Base-by-base conservation (phyloP, 2,888 invertebrate genomes). In the Drosophila koepferae region DNA sequence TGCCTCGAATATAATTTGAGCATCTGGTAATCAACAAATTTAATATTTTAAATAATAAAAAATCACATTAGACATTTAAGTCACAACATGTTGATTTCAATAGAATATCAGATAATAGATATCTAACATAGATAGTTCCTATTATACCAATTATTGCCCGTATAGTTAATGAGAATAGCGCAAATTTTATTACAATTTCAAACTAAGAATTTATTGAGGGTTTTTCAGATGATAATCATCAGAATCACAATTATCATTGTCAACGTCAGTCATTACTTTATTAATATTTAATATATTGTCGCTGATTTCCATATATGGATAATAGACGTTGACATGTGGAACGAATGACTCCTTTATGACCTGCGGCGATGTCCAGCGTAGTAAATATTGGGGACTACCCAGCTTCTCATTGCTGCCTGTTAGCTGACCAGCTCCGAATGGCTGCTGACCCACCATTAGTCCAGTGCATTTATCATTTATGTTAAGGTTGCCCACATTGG, bases 351-450 rank as follows among this genome's bases (percentile, higher is more conserved):
- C 97, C 93, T 99, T 99, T 81, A 99, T 95, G 1, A 98, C 95
- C 92, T 98, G 98, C 0, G 98, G 98, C 4, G 98, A 96, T 18
- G 97, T 95, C 97, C 98, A 99, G 86, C 97, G 95, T 88, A 98
- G 94, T 36, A 97, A 95, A 91, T 99, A 99, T 92, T 96, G 96
- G 0, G 99, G 99, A 16, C 99, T 98, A 8, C 99, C 99, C 5
- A 99, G 98, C 93, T 99, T 99, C 93, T 99, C 99, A 91, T 99
- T 99, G 49, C 99, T 99, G 95, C 97, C 99, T 62, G 99, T 99
- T 94, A 97, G 95, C 86, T 98, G 95, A 3, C 97, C 96, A 43
- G 99, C 99, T 51, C 99, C 99, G 92, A 99, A 99, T 0, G 99
- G 99, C 92, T 99, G 99, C 92, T 99, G 99, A 0, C 98, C 99